phyloP scores from a whole-genome alignment of 2,888 invertebrate genomes.

The Chydorus sphaericus region DNA sequence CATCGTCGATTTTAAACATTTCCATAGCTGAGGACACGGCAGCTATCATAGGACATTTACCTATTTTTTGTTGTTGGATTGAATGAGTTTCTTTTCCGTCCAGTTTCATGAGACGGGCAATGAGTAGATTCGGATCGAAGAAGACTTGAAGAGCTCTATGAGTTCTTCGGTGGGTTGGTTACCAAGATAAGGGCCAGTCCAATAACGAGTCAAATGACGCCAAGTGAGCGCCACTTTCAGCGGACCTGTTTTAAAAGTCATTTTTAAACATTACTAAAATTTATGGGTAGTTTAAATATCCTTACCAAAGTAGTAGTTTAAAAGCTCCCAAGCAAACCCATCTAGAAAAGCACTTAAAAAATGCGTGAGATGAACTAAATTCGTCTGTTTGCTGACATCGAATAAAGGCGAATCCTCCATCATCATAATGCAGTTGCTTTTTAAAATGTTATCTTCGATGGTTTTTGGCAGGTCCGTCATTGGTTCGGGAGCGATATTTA shows the following conservation, averaged over 20 bases:
- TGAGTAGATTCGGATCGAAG: not conserved
- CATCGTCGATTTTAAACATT: too few relatives aligned
- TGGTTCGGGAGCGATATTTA: conserved; percentile 15
- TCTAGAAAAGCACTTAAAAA: conserved; percentile 17
- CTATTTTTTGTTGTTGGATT: too few relatives aligned
- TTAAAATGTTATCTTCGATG: not conserved
- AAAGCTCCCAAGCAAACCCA: conserved; percentile 19
- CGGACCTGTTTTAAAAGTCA: too few relatives aligned
- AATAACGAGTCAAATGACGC: conserved; percentile 25
- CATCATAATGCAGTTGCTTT: conserved; percentile 25
- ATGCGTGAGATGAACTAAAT: conserved; percentile 20
- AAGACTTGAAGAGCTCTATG: conserved; percentile 1
- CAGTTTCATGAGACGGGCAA: not conserved
- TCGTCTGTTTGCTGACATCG: conserved; percentile 19
- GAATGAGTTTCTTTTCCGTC: too few relatives aligned
- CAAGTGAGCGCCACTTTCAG: conserved; percentile 25
- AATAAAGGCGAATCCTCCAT: conserved; percentile 23
- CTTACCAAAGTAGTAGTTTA: conserved; percentile 16
- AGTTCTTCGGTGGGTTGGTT: conserved; percentile 5
- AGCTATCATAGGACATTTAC: too few relatives aligned
- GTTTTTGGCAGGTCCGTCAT: conserved; percentile 14
- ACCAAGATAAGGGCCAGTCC: conserved; percentile 18
- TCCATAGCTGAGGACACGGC: too few relatives aligned
- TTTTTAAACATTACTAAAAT: not conserved
- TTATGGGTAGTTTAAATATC: not conserved